Base-by-base conservation (phyloP, 64 coral and sea anemone species). In the Dendronephthya gigantea region DNA sequence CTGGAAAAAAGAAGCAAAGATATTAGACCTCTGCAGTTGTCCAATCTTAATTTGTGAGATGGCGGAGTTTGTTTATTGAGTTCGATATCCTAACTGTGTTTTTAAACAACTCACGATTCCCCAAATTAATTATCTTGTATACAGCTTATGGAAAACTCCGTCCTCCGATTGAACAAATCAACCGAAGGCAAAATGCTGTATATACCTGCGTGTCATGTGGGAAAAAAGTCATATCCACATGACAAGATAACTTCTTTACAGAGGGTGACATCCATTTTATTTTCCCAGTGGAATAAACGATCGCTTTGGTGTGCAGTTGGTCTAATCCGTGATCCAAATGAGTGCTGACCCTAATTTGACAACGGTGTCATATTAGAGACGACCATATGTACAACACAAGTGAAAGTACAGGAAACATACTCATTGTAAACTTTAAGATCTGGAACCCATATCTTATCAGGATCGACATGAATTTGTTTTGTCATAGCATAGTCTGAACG, bases 391-490 rank as follows among this genome's bases (percentile, higher is more conserved):
- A 13, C 17, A 2, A n/a, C 19, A 19, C 25, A 19, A 27, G 19
- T 17, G 55, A n/a, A 62, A 17, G 2, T 8, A 56, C 3, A 56
- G 13, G n/a, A n/a, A n/a, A 51, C 83, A 35, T 97, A 97, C 94
- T 97, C 92, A 91, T 97, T 97, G 23, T 97, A 97, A 2, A 97
- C 85, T 38, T 93, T 90, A 17, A 97, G 84, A 69, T 97, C 94
- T 45, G 94, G 94, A 52, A 88, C 83, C 94, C 94, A 97, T 4
- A 97, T 74, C 72, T 86, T 83, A 23, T 45, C 38, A 28, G 91
- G 91, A 58, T 97, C 91, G 8, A 97, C 68, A 30, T 97, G 91
- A 1, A 93, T 84, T 89, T 90, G 87, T 55, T 88, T 49, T 22
- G 92, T 90, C 1, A 86, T 91, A 15, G 88, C 84, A 83, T 89